Percentiles rank a stretch among this genome's conserved stretches.
Conservation (phyloP, 2,797 vertebrate genomes). For the Diplodus sargus region DNA sequence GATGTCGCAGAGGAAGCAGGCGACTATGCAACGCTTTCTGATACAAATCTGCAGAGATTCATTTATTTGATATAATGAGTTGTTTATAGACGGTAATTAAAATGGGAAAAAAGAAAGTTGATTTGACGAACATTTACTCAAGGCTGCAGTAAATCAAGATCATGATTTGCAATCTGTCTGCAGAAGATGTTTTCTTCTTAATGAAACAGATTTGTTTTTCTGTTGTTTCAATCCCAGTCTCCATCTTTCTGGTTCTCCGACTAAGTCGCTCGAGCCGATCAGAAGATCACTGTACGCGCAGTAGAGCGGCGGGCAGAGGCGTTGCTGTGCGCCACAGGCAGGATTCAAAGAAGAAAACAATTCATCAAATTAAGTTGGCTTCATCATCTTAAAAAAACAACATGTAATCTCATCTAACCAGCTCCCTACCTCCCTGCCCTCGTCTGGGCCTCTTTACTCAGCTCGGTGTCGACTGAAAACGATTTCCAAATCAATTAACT, state of each 20-base stretch:
- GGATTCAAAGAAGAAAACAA: conserved; percentile 6
- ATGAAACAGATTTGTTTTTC: conserved; percentile 35
- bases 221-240: background rate
- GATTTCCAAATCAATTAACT: conserved; percentile 78
- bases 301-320: conserved; percentile 37
- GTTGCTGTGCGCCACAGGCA: conserved; percentile 23
- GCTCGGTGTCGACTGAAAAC: conserved; percentile 55
- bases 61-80: conserved; percentile 35
- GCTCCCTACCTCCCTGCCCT: conserved; percentile 35
- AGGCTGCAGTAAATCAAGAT: conserved; percentile 34
- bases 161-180: conserved; percentile 43
- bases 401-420: conserved; percentile 56
- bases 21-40: background rate
- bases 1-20: background rate
- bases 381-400: conserved; percentile 68
- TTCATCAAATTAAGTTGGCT: conserved; percentile 47
- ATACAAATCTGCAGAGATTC: conserved; percentile 6
- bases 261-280: conserved; percentile 52
- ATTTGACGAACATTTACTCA: conserved; percentile 51
- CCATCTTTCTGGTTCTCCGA: background rate
- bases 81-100: conserved; percentile 55
- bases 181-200: background rate
- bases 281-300: conserved; percentile 50
- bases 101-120: conserved; percentile 30
- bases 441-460: conserved; percentile 53